Conservation (phyloP, 2,113 vertebrate genomes). For the Odocoileus hemionus region DNA sequence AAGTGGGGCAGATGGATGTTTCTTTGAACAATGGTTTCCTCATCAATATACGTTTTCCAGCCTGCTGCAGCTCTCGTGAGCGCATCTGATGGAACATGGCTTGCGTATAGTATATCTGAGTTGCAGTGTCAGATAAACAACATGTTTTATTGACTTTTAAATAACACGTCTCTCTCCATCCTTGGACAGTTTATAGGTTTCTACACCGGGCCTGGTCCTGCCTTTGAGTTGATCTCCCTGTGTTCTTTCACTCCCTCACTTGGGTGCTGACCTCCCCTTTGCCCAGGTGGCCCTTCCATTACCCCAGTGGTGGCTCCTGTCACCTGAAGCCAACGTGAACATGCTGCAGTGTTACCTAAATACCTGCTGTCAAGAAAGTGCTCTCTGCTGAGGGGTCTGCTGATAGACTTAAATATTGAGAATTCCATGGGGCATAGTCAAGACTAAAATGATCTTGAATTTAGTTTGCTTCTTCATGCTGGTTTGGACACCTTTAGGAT, state of each 20-base stretch:
- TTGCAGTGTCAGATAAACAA: neutral
- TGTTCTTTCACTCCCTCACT: neutral
- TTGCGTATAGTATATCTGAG: neutral
- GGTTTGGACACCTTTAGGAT: neutral
- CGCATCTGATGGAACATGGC: no score
- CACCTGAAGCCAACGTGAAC: no score
- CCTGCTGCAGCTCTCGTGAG: neutral
- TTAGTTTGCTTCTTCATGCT: neutral
- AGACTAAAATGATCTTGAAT: neutral
- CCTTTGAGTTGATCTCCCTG: neutral
- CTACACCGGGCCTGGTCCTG: neutral
- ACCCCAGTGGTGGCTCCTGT: neutral
- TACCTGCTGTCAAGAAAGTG: neutral
- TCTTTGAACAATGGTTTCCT: neutral
- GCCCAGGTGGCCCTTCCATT: neutral
- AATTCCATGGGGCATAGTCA: neutral
- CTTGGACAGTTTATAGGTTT: neutral
- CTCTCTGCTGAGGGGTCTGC: neutral
- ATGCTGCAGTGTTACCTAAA: neutral
- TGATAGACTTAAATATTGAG: neutral
- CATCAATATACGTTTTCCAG: neutral
- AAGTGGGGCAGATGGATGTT: neutral
- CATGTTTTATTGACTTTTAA: neutral
- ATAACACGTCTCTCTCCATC: neutral
- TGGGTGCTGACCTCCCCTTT: neutral